Base-by-base conservation (phyloP, 2,888 invertebrate species). In the Dryobotodes eremita region DNA sequence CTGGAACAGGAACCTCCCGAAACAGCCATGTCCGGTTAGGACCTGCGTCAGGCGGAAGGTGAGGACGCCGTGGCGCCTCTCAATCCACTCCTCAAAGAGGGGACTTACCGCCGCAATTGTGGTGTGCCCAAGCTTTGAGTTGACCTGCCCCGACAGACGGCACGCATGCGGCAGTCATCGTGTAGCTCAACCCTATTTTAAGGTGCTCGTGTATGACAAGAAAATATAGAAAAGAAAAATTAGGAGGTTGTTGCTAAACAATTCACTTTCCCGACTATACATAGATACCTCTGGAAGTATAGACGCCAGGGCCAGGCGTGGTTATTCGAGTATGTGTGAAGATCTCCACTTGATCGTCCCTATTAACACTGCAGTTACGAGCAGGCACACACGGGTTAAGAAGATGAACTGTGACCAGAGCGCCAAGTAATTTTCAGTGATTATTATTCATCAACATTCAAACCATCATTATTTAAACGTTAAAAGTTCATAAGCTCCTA, bases 251-350 rank as follows among this genome's bases (percentile, higher is more conserved):
- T 11, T 42, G 36, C 3, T 42, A 71, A 20, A 23, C 7, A 20
- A 26, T 42, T 20, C n/a, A 1, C 20, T 20, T 7, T 20, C 20
- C 20, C 13, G 15, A 48, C 48, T 20, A 26, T 57, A 57, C 23
- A 23, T 26, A 53, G 23, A n/a, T 26, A 15, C 23, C 23, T 62
- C 46, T 57, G n/a, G 20, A 69, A 36, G n/a, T 59, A 1, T 57
- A 62, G 61, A 62, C 42, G 20, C 20, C 17, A 57, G 42, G 10
- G 17, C 61, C 23, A 10, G 36, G 23, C 53, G 46, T 66, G 42
- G 70, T 50, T 48, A 50, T 10, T 71, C 66, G 71, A 71, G 76
- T 62, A 73, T 80, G 79, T 61, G 83, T 62, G 20, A 57, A 71
- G 48, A 50, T 76, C 76, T 75, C 48, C 57, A 62, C 81, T 76